A percentile compares a stretch with the other conserved stretches of the same genome.
Conservation (phyloP, 2,113 vertebrate species). For the Phyllostomus hastatus region DNA sequence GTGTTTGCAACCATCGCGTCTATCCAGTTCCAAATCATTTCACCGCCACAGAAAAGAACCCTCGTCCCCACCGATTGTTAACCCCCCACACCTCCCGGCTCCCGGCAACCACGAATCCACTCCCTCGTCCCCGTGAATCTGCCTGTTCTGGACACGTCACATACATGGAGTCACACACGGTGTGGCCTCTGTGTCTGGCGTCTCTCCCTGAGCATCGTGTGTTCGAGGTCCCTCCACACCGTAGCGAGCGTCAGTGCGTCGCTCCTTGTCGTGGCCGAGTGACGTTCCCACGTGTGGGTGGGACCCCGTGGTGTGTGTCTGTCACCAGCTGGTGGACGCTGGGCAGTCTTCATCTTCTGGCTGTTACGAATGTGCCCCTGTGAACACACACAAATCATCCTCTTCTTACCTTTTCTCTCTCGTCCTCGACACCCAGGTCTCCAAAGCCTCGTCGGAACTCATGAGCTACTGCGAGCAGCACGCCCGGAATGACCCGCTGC, state of each 20-base stretch:
- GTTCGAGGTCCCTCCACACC: fast-evolving
- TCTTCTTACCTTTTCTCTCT: background rate
- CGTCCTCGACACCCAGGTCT: slow-evolving; percentile 83
- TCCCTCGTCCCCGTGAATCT: fast-evolving
- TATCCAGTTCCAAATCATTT: background rate
- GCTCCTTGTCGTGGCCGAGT: fast-evolving
- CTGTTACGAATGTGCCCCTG: fast-evolving
- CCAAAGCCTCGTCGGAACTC: slow-evolving; percentile 94
- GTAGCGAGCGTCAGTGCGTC: fast-evolving
- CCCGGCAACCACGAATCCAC: fast-evolving
- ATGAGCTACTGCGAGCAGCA: slow-evolving; percentile 98
- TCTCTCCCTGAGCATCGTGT: fast-evolving
- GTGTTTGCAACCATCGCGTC: fast-evolving
- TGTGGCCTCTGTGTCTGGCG: background rate
- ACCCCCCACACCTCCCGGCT: background rate
- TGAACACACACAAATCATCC: fast-evolving
- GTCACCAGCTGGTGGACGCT: fast-evolving
- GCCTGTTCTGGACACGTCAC: background rate
- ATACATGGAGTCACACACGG: fast-evolving
- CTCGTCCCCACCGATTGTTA: background rate
- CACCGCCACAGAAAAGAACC: background rate
- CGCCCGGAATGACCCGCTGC: slow-evolving; percentile 91
- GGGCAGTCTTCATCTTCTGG: fast-evolving
- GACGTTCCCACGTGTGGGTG: fast-evolving
- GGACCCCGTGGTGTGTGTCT: fast-evolving